Evolutionary conservation across 1,140 invertebrate genomes (phyloP).

Genomic region (Megalonaias nervosa): DNA sequence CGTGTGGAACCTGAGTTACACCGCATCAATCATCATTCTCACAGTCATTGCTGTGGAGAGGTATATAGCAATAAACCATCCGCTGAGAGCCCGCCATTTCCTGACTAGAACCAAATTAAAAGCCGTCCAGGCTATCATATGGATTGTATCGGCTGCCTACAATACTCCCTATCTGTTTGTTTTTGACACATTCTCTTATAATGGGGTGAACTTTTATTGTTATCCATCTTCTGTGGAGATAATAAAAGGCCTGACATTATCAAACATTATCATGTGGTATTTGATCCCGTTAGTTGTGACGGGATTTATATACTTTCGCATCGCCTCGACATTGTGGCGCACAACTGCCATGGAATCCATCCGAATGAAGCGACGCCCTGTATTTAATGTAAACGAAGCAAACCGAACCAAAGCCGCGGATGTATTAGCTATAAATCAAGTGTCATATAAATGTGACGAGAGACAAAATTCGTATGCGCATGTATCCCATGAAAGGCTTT

Average conservation of each 20-base stretch:
- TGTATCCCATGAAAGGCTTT: no score
- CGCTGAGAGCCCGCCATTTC: constrained; percentile 73
- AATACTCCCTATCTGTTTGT: constrained; percentile 55
- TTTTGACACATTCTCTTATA: constrained; percentile 43
- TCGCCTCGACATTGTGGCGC: constrained; percentile 75
- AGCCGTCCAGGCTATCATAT: constrained; percentile 47
- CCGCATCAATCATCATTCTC: constrained; percentile 62
- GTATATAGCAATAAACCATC: constrained; percentile 85
- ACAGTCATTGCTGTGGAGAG: constrained; percentile 81
- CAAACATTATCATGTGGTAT: constrained; percentile 76
- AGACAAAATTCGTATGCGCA: no score
- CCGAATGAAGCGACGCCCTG: no score
- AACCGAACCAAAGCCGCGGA: no score
- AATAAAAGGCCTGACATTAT: constrained; percentile 38
- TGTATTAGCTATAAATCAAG: no score
- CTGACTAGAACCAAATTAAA: constrained; percentile 45
- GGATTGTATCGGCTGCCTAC: constrained; percentile 53
- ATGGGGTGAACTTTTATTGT: constrained; percentile 29
- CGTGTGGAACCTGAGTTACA: constrained; percentile 62
- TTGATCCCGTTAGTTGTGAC: constrained; percentile 86
- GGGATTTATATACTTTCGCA: constrained; percentile 87
- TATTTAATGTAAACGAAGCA: no score
- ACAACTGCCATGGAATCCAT: constrained; percentile 19
- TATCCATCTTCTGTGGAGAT: constrained; percentile 31
- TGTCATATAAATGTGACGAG: no score